Base-by-base conservation (phyloP, 2,797 vertebrate species). In the Staurois parvus region DNA sequence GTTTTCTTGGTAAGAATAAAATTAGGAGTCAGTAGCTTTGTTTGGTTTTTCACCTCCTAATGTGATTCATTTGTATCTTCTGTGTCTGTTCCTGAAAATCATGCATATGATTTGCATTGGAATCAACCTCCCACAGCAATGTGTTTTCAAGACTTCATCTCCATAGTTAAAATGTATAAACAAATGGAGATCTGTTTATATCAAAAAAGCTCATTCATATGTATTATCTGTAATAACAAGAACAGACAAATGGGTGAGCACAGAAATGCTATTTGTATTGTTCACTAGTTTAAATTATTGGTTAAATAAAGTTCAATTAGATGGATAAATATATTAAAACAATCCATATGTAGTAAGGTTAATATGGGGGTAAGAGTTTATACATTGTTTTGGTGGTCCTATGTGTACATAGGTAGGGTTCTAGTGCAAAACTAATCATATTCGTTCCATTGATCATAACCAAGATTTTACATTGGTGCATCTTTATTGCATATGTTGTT, bases 101-200 rank as follows among this genome's bases (percentile, higher is more conserved):
- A 86, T 81, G 62, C 72, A 85, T 76, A 70, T 21, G 37, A 82
- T 86, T 86, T 77, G 73, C 74, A 78, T 86, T 45, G 28, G 59
- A 82, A 82, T 82, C 66, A 82, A 28, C 67, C 73, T 82, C 85
- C 85, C 66, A 82, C 85, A 64, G 72, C 32, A 77, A 82, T 48
- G 69, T 70, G 84, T 81, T 81, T 67, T 72, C 5, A 52, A 17
- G 72, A 74, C 67, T 56, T 74, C 28, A 28, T 76, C 17, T 52
- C 66, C 32, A 32, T 45, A 62, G 52, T 48, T 76, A 26, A 66
- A 73, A 67, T 78, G 37, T 64, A 86, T 86, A 81, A 86, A 82
- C 76, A 76, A 69, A 70, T 59, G 32, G 10, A 80, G 37, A 70
- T 45, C 28, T 79, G 17, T 48, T 56, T 56, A 59, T 8, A 81